A percentile compares a stretch with the other conserved stretches of the same genome.
phyloP scores from a whole-genome alignment of 1,140 invertebrate species.

The Lepidurus arcticus region DNA sequence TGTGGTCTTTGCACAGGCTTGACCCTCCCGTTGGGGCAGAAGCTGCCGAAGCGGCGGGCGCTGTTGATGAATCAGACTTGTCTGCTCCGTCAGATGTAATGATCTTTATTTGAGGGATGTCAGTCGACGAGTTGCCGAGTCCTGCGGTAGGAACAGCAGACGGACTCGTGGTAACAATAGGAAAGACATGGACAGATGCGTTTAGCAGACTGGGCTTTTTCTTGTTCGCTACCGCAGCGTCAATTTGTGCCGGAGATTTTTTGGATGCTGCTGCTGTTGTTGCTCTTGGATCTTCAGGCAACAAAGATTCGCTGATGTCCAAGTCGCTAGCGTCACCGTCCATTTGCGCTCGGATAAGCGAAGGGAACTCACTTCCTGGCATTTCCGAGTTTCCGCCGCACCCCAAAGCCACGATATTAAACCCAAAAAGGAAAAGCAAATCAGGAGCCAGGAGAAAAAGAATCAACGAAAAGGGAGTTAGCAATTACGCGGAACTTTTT shows the following conservation, averaged over 20 bases:
- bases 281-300: slow-evolving; percentile 10
- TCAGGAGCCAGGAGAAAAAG: background rate
- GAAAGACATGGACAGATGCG: background rate
- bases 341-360: slow-evolving; percentile 4
- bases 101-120: slow-evolving; percentile 42
- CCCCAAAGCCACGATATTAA: no score
- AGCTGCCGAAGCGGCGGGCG: background rate
- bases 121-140: slow-evolving; percentile 35
- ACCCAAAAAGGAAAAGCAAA: no score
- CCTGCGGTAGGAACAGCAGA: slow-evolving; percentile 37
- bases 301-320: slow-evolving; percentile 34
- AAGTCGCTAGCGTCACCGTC: slow-evolving; percentile 32
- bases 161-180: slow-evolving; percentile 32
- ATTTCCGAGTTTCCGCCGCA: background rate
- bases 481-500: background rate
- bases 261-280: background rate
- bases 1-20: background rate
- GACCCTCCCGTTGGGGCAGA: background rate
- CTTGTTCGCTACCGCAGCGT: slow-evolving; percentile 30
- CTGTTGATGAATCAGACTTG: slow-evolving; percentile 25
- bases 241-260: background rate
- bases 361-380: background rate
- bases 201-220: background rate
- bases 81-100: slow-evolving; percentile 37
- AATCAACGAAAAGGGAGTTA: background rate